Evolutionary conservation across 2,888 invertebrate species (phyloP).

Genomic region (Melieria crassipennis): DNA sequence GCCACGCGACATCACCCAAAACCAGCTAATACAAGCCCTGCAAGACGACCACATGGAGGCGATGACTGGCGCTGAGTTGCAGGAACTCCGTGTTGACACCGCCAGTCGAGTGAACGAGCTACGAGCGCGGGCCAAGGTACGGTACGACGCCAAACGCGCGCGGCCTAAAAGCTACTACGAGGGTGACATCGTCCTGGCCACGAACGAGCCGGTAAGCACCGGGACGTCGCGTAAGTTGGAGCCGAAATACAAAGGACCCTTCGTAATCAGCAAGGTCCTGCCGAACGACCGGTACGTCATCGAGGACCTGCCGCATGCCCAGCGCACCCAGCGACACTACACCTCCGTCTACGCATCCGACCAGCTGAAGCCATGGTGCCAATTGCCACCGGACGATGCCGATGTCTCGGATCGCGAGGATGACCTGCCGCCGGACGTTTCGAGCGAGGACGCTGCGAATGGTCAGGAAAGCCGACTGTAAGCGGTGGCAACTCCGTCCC

Average conservation of each 20-base stretch:
- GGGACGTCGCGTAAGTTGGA: no score
- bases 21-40: neutral
- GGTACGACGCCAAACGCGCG: neutral
- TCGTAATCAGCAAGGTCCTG: neutral
- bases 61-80: neutral
- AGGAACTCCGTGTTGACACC: neutral
- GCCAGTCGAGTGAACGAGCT: neutral
- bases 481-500: no score
- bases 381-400: neutral
- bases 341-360: neutral
- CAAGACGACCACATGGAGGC: conserved; percentile 5
- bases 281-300: conserved; percentile 11
- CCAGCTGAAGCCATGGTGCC: conserved; percentile 10
- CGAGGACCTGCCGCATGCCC: neutral
- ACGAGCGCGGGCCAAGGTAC: conserved; percentile 2
- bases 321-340: conserved; percentile 8
- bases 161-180: no score
- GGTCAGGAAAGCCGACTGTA: no score
- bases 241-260: no score
- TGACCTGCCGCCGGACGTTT: neutral
- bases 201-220: no score
- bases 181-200: no score
- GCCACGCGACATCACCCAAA: conserved; percentile 18
- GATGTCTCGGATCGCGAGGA: neutral
- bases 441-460: no score